Evolutionary conservation across 1,140 invertebrate genomes (phyloP).

Genomic region (Agrypnia vestita): DNA sequence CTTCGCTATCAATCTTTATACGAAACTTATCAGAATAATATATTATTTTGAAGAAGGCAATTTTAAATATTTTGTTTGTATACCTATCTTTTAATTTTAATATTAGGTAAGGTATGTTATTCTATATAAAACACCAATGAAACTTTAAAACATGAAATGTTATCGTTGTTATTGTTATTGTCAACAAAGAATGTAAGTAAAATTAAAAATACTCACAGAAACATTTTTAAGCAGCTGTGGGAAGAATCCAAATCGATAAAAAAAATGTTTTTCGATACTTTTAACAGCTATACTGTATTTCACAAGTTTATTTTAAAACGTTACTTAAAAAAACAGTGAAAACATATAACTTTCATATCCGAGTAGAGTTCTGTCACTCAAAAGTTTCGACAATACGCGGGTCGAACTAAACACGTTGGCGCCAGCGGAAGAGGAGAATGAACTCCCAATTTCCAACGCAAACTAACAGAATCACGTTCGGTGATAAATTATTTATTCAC

Average conservation of each 20-base stretch:
- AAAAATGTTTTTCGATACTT: neutral
- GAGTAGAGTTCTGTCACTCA: neutral
- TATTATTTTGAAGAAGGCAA: too few relatives aligned
- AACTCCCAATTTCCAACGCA: constrained; percentile 30
- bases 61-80: too few relatives aligned
- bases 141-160: too few relatives aligned
- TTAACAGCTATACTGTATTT: neutral
- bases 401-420: neutral
- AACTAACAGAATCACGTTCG: constrained; percentile 43
- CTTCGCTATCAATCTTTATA: too few relatives aligned
- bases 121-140: too few relatives aligned
- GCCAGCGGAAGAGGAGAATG: constrained; percentile 11
- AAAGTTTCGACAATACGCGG: neutral
- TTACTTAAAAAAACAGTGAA: neutral
- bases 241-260: neutral
- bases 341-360: neutral
- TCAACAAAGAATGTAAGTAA: too few relatives aligned
- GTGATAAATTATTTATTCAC: constrained; percentile 46
- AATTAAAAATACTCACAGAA: constrained; percentile 6
- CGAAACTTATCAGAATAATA: too few relatives aligned
- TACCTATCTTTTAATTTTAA: too few relatives aligned
- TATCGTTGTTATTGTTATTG: too few relatives aligned
- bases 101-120: too few relatives aligned
- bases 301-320: neutral
- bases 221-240: constrained; percentile 18